Evolutionary conservation across 2,113 vertebrate genomes (phyloP), one percentile per base, ranked within the genome.

Genomic region (Erythrolamprus reginae): DNA sequence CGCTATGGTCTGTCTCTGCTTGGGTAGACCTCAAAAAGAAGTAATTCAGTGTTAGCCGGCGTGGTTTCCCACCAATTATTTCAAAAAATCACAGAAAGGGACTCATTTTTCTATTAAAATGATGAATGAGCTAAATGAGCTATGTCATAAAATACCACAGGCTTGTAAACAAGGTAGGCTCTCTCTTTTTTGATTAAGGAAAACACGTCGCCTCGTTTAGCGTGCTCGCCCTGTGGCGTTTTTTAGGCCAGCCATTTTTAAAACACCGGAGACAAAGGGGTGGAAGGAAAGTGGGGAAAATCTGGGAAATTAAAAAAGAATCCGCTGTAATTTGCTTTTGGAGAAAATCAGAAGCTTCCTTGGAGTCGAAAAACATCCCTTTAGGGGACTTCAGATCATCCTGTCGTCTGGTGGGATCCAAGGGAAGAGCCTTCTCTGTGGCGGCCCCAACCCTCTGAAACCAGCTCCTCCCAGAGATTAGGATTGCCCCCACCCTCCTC

Each of bases 111-210:
- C 98, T 98, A 98, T 98, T 98, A 99, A 96, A 94, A 97, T 97
- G 97, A 99, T 98, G 97, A 98, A 98, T 96, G 98, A 97, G 97
- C 97, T 98, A 98, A 99, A 99, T 98, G 98, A 98, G 97, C 97
- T 98, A 98, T 98, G 97, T 98, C 98, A 99, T 98, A 98, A 98
- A 98, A 98, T 98, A 91, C 95, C 93, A 95, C 95, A 97, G 97
- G 97, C 98, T 97, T 98, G 97, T 98, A 99, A 98, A 98, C 98
- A 98, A 96, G 97, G 94, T 93, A 89, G 90, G 95, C 92, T 95
- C 94, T 96, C 98, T 96, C 19, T 23, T 45, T 45, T 45, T 45
- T 45, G n/a, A n/a, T n/a, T n/a, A 97, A 33, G 97, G 96, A 91
- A 91, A 94, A 94, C 93, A 96, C 96, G 95, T 98, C 97, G 96